phyloP scores from a whole-genome alignment of 2,888 invertebrate genomes.

The Dendrolimus houi region DNA sequence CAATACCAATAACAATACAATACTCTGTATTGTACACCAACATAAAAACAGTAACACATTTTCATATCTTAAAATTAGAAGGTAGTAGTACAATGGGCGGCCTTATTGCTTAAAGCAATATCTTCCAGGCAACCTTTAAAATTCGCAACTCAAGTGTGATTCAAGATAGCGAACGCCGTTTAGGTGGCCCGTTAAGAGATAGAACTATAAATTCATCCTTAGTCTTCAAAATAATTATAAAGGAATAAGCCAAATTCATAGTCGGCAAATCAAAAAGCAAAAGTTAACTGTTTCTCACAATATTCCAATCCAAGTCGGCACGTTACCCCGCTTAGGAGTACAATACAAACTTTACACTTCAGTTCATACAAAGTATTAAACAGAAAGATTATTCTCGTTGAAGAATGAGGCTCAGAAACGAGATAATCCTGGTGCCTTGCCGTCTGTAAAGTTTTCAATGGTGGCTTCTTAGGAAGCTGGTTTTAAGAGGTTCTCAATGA shows the following conservation, averaged over 20 bases:
- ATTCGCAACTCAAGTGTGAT: too few species aligned
- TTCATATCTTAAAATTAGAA: too few species aligned
- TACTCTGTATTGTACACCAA: too few species aligned
- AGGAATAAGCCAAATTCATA: neutral
- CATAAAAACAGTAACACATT: too few species aligned
- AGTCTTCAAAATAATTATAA: too few species aligned
- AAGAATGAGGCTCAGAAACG: conserved; percentile 19
- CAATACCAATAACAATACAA: too few species aligned
- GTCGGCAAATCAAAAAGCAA: conserved; percentile 3
- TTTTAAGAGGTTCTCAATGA: neutral
- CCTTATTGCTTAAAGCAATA: too few species aligned
- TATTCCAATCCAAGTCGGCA: neutral
- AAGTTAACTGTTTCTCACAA: neutral
- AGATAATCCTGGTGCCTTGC: conserved; percentile 49
- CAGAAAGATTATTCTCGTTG: neutral
- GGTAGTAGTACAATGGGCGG: too few species aligned
- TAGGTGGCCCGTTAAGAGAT: too few species aligned
- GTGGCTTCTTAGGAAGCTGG: conserved; percentile 4
- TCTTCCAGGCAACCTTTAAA: too few species aligned
- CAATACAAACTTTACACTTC: conserved; percentile 55
- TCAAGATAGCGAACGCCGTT: too few species aligned
- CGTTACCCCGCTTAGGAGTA: conserved; percentile 41
- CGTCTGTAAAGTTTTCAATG: conserved; percentile 30
- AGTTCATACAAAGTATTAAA: conserved; percentile 34
- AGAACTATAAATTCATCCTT: too few species aligned